Evolutionary conservation across 2,888 invertebrate species (phyloP).

Genomic region (Caenorhabditis drosophilae): DNA sequence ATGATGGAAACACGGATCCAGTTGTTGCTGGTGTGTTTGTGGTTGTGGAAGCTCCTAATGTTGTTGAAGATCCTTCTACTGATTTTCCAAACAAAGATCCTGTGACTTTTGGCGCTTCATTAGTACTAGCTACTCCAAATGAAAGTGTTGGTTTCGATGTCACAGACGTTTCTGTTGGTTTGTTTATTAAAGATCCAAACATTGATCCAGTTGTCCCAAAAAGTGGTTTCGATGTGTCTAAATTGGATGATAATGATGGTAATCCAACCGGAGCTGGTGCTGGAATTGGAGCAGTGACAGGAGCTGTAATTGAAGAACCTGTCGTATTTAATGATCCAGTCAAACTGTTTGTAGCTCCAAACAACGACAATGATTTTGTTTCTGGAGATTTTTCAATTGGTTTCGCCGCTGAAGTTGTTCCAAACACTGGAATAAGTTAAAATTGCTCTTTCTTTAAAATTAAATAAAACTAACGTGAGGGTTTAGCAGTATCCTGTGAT

Average conservation of each 20-base stretch:
- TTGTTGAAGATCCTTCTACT: too few species aligned
- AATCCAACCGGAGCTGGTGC: background rate
- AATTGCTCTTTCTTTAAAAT: background rate
- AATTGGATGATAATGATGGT: too few species aligned
- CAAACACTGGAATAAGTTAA: background rate
- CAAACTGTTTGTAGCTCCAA: background rate
- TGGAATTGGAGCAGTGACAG: background rate
- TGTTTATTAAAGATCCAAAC: background rate
- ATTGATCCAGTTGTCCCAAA: background rate
- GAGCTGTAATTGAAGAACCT: too few species aligned
- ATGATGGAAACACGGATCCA: background rate
- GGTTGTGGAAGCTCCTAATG: too few species aligned
- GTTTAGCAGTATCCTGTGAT: background rate
- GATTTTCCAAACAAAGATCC: background rate
- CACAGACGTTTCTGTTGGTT: background rate
- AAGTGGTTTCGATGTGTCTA: background rate
- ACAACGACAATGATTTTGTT: background rate
- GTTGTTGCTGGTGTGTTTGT: too few species aligned
- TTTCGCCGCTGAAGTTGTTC: background rate
- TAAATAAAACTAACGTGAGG: constrained; percentile 3
- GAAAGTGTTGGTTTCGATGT: constrained; percentile 1
- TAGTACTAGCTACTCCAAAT: background rate
- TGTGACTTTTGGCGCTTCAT: background rate
- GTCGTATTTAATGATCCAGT: background rate
- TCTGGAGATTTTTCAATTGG: background rate